Evolutionary conservation across 2,113 vertebrate genomes (phyloP).

Genomic region (Myrmophylax atrothorax): DNA sequence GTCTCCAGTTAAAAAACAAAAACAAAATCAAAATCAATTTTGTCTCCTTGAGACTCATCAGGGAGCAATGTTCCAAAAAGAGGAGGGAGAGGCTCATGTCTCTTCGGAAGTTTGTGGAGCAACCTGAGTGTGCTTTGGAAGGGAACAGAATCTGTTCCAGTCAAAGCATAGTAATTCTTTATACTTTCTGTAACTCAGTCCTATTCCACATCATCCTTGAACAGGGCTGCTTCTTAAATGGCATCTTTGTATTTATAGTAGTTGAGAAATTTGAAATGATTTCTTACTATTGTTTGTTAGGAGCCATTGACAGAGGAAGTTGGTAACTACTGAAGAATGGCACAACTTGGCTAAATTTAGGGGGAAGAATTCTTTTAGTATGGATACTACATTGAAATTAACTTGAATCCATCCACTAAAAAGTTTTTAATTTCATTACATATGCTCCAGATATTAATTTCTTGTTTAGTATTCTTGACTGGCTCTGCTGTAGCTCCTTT

Average conservation of each 20-base stretch:
- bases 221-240: neutral
- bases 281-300: neutral
- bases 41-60: neutral
- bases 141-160: neutral
- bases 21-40: accelerated
- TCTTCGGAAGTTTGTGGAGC: neutral
- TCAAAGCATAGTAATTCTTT: neutral
- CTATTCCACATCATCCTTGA: neutral
- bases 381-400: neutral
- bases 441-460: neutral
- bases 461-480: conserved; percentile 9
- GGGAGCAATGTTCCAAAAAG: neutral
- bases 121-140: neutral
- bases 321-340: neutral
- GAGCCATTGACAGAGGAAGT: neutral
- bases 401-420: neutral
- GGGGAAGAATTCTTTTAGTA: neutral
- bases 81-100: neutral
- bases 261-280: neutral
- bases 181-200: neutral
- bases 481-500: neutral
- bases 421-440: neutral
- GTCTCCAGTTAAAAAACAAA: neutral
- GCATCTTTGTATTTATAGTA: neutral
- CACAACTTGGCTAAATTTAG: neutral